phyloP scores from a whole-genome alignment of 2,888 invertebrate genomes.

The Drosophila nr. medialis region DNA sequence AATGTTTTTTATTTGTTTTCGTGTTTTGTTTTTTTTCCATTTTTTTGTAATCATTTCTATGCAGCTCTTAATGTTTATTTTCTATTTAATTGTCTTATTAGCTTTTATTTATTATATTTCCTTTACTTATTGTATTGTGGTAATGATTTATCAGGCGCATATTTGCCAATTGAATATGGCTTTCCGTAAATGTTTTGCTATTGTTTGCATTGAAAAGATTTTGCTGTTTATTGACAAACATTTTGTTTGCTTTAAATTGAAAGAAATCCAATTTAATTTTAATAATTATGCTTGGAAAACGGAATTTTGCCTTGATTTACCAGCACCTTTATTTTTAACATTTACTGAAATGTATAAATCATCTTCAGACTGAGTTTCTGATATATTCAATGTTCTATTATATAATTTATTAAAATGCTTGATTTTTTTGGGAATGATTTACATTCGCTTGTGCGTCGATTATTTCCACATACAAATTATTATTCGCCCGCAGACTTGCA shows the following conservation, averaged over 20 bases:
- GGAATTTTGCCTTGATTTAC: neutral
- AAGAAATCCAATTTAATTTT: neutral
- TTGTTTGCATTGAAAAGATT: neutral
- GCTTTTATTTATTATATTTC: neutral
- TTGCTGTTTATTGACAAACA: neutral
- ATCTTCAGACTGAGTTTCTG: neutral
- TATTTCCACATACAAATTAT: neutral
- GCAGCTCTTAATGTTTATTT: slow-evolving; percentile 3
- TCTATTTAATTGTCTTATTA: neutral
- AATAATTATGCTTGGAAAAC: neutral
- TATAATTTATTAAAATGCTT: neutral
- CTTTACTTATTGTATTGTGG: neutral
- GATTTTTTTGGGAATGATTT: neutral
- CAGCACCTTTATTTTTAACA: no score
- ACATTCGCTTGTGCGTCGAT: neutral
- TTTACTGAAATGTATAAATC: neutral
- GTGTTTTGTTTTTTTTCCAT: neutral
- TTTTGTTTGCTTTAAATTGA: neutral
- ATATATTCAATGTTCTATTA: neutral
- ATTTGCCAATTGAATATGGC: neutral
- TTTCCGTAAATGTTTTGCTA: neutral
- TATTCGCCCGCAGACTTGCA: neutral
- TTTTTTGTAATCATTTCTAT: slow-evolving; percentile 19
- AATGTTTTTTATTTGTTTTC: neutral
- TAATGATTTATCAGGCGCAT: neutral